Evolutionary conservation across 1,140 invertebrate genomes (phyloP).

Genomic region (Chrysoperla carnea): DNA sequence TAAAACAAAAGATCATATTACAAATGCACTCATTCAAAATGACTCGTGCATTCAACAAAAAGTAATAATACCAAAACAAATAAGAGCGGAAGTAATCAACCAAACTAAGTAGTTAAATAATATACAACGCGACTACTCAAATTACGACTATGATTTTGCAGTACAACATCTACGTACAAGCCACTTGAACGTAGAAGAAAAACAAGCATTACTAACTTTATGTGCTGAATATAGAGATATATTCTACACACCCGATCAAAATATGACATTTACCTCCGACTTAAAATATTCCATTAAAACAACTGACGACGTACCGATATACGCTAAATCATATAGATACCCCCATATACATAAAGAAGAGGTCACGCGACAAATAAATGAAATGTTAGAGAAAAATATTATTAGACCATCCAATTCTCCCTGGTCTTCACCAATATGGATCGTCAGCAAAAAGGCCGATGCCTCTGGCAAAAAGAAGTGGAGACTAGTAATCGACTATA

Average conservation of each 20-base stretch:
- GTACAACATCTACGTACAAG: constrained; percentile 2
- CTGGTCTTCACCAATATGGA: constrained; percentile 12
- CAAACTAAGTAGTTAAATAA: neutral
- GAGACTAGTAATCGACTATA: constrained; percentile 21
- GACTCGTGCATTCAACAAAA: neutral
- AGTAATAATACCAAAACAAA: neutral
- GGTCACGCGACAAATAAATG: constrained; percentile 10
- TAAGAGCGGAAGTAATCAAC: neutral
- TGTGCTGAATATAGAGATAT: constrained; percentile 5
- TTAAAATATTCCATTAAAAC: constrained; percentile 10
- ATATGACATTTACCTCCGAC: constrained; percentile 4
- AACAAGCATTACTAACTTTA: neutral
- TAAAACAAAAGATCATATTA: neutral
- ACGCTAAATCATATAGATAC: constrained; percentile 10
- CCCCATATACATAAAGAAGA: constrained; percentile 10
- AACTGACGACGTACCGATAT: constrained; percentile 7
- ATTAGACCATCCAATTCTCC: constrained; percentile 12
- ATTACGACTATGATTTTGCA: neutral
- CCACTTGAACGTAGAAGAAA: constrained; percentile 8
- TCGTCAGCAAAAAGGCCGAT: constrained; percentile 16
- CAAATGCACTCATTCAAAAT: neutral
- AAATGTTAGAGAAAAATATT: constrained; percentile 11
- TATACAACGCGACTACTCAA: no score
- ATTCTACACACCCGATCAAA: constrained; percentile 2
- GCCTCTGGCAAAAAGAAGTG: constrained; percentile 15